Conservation (phyloP, 1,140 invertebrate genomes). For the Papilio machaon region DNA sequence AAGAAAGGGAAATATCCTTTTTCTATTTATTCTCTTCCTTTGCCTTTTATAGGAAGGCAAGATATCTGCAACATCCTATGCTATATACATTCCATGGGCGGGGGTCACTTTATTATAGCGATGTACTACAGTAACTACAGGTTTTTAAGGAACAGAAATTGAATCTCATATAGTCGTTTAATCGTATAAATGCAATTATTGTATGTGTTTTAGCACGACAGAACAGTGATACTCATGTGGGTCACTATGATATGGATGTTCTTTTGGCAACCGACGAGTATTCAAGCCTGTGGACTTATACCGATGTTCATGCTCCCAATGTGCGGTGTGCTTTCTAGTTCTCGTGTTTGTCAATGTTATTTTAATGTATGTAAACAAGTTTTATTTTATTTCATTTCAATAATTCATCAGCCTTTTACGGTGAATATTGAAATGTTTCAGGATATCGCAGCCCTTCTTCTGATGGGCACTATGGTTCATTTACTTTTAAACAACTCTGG, state of each 20-base stretch:
- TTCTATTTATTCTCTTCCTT: no score
- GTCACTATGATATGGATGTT: conserved; percentile 59
- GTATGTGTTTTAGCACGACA: conserved; percentile 51
- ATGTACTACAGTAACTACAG: no score
- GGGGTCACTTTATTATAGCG: no score
- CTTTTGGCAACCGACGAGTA: conserved; percentile 55
- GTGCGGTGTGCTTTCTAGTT: conserved; percentile 53
- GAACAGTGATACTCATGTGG: conserved; percentile 59
- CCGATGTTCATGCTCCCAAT: conserved; percentile 64
- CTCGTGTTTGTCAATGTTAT: conserved; percentile 49
- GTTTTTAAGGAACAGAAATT: no score
- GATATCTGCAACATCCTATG: no score
- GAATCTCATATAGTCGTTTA: no score
- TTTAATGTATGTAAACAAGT: conserved; percentile 59
- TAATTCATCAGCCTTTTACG: neutral
- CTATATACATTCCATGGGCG: no score
- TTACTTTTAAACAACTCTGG: conserved; percentile 63
- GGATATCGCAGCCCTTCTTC: conserved; percentile 57
- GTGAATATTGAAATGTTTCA: conserved; percentile 46
- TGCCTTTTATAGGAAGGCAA: no score
- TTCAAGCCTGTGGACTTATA: conserved; percentile 53
- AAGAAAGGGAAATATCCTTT: no score
- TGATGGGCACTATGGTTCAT: conserved; percentile 56
- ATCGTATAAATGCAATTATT: neutral
- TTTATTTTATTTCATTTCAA: conserved; percentile 15